Conservation (phyloP, 2,113 vertebrate genomes). For the Helogale parvula region DNA sequence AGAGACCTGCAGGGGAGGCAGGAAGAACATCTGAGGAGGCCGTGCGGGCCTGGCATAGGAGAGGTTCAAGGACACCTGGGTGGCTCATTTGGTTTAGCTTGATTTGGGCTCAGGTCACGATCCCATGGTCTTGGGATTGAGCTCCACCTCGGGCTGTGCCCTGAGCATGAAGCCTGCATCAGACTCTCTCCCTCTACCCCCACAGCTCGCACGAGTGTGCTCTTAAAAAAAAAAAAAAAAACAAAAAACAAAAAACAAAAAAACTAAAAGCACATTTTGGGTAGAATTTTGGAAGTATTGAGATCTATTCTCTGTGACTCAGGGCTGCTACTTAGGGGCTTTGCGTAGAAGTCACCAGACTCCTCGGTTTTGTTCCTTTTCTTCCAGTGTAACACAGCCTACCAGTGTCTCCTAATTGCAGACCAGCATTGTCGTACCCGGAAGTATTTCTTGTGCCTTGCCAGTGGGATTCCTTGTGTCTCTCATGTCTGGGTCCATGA, state of each 20-base stretch:
- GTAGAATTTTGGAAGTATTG: background rate
- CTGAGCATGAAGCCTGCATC: no score
- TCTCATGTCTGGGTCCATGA: constrained; percentile 97
- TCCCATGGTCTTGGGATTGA: no score
- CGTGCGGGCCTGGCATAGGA: background rate
- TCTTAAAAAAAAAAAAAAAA: no score
- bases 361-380: background rate
- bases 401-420: constrained; percentile 96
- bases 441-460: constrained; percentile 96
- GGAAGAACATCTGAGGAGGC: background rate
- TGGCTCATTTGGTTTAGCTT: no score
- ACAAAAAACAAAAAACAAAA: no score
- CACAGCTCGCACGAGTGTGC: no score
- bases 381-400: constrained; percentile 93
- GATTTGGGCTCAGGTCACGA: no score
- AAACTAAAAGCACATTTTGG: background rate
- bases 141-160: no score
- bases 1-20: background rate
- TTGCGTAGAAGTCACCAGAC: background rate
- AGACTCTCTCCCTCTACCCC: no score
- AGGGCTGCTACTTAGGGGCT: background rate
- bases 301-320: background rate
- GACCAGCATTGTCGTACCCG: constrained; percentile 96
- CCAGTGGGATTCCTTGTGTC: constrained; percentile 96
- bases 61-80: background rate